phyloP scores from a whole-genome alignment of 2,113 vertebrate genomes.

The Dipodomys ordii region DNA sequence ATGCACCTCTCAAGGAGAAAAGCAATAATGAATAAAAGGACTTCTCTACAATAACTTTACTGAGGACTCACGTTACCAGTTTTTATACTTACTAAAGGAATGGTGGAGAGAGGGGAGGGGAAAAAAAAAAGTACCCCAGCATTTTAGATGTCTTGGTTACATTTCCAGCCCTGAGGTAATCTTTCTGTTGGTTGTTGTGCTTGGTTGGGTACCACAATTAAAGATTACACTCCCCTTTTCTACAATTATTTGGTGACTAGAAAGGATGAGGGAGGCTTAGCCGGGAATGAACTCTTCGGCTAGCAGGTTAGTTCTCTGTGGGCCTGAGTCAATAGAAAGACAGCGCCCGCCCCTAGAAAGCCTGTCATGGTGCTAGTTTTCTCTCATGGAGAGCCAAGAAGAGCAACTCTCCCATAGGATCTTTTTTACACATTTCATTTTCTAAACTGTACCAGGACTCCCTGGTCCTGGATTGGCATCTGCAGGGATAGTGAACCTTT shows the following conservation, averaged over 20 bases:
- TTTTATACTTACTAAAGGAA: slow-evolving; percentile 77
- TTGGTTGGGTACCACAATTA: slow-evolving; percentile 75
- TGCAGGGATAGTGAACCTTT: slow-evolving; percentile 71
- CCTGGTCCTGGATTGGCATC: slow-evolving; percentile 50
- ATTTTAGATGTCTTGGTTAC: slow-evolving; percentile 76
- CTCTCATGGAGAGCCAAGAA: slow-evolving; percentile 75
- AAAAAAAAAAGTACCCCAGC: slow-evolving; percentile 73
- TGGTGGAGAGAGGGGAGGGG: neutral
- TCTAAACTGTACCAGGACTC: slow-evolving; percentile 68
- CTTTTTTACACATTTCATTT: slow-evolving; percentile 55
- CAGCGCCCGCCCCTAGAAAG: slow-evolving; percentile 64
- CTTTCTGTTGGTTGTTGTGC: slow-evolving; percentile 78
- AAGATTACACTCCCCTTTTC: slow-evolving; percentile 79
- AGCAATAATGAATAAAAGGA: slow-evolving; percentile 87
- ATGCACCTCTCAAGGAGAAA: slow-evolving; percentile 86
- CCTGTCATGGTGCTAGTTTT: slow-evolving; percentile 79
- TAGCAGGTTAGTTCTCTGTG: slow-evolving; percentile 63
- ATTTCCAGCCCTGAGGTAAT: slow-evolving; percentile 74
- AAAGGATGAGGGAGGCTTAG: slow-evolving; percentile 70
- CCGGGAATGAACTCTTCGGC: slow-evolving; percentile 47
- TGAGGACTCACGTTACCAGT: slow-evolving; percentile 78
- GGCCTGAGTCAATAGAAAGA: slow-evolving; percentile 70
- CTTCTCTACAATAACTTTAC: slow-evolving; percentile 83
- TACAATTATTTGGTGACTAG: slow-evolving; percentile 74
- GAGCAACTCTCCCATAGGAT: slow-evolving; percentile 66